Percentiles rank a stretch among this genome's conserved stretches.
These are phyloP conservation scores for Myrmophylax atrothorax DNA, from an alignment of 2,113 vertebrate genomes.

Conservation along the genomic window DNA sequence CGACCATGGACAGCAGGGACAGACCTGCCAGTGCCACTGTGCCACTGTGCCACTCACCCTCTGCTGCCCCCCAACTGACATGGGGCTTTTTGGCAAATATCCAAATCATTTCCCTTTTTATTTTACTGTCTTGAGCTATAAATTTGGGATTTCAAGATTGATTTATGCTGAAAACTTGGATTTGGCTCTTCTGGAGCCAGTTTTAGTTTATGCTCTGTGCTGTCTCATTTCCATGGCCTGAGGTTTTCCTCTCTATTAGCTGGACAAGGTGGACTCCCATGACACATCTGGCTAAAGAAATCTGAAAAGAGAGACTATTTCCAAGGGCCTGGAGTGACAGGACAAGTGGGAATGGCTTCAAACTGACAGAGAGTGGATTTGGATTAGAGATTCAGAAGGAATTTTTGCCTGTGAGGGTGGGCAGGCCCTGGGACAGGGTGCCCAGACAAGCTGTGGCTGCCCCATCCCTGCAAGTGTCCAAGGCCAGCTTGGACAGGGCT, in stretches of 20 bases:
- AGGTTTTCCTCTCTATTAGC: neutral
- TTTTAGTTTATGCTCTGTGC: neutral
- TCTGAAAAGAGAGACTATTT: neutral
- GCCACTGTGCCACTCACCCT: neutral
- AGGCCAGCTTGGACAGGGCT: neutral
- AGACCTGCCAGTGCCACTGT: neutral
- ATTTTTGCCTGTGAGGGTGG: neutral
- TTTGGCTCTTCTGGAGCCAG: neutral
- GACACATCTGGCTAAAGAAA: neutral
- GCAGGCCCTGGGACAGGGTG: neutral
- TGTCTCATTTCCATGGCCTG: neutral
- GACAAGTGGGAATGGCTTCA: neutral
- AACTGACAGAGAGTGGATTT: neutral
- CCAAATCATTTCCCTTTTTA: neutral
- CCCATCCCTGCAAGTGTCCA: neutral
- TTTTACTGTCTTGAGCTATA: neutral
- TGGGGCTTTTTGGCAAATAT: neutral
- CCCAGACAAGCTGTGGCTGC: neutral
- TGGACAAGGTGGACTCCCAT: neutral
- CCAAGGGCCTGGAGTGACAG: fast-evolving
- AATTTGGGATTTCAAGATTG: neutral
- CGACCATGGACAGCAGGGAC: neutral
- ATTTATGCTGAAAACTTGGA: neutral
- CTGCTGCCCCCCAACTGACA: neutral
- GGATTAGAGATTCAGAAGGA: neutral